A percentile compares a stretch with the other conserved stretches of the same genome.
Evolutionary conservation across 2,113 vertebrate genomes (phyloP).

Genomic region (Indri indri): DNA sequence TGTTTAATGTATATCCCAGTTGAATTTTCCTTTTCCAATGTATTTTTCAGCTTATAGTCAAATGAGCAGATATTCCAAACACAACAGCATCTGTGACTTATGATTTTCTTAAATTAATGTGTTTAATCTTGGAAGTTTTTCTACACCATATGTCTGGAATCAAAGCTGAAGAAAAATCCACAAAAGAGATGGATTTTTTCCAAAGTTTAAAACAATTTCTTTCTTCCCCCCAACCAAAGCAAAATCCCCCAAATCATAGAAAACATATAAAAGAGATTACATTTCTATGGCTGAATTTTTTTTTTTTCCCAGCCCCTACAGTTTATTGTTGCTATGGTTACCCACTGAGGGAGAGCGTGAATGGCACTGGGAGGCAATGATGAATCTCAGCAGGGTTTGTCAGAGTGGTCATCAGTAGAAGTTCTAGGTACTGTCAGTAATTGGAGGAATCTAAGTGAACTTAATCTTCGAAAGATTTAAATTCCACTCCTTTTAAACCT

Average conservation of each 20-base stretch:
- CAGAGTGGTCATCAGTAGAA: background rate
- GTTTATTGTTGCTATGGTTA: slow-evolving; percentile 53
- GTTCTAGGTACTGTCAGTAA: background rate
- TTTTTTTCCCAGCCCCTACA: background rate
- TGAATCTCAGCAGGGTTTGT: background rate
- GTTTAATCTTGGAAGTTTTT: slow-evolving; percentile 28
- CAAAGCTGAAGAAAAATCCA: slow-evolving; percentile 32
- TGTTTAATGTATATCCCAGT: background rate
- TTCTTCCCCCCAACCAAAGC: background rate
- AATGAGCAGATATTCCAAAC: slow-evolving; percentile 25
- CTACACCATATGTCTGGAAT: background rate
- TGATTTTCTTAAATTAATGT: slow-evolving; percentile 31
- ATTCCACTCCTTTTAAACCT: background rate
- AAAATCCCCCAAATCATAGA: background rate
- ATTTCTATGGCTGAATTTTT: slow-evolving; percentile 3
- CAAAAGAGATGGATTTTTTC: slow-evolving; percentile 3
- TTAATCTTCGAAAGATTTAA: background rate
- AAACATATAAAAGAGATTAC: background rate
- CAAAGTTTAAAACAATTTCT: background rate
- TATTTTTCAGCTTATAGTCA: slow-evolving; percentile 41
- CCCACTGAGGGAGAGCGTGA: background rate
- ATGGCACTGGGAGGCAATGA: background rate
- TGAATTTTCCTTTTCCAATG: slow-evolving; percentile 19
- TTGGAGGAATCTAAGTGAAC: background rate
- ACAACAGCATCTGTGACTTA: slow-evolving; percentile 10